Evolutionary conservation across 2,888 invertebrate species (phyloP).

Genomic region (Polyommatus icarus): DNA sequence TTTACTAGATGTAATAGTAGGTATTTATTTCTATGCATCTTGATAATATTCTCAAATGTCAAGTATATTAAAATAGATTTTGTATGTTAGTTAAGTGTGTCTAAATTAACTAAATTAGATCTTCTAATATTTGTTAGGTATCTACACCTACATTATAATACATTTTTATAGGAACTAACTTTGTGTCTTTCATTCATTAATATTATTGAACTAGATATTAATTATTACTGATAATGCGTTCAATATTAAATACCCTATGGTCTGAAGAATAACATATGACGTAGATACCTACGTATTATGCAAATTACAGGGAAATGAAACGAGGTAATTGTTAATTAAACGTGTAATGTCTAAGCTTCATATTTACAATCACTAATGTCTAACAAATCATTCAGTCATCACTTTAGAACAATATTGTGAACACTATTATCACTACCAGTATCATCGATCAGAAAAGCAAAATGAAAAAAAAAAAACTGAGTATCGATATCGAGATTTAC

Average conservation of each 20-base stretch:
- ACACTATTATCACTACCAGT: slow-evolving; percentile 78
- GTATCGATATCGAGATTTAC: slow-evolving; percentile 73
- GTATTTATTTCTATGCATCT: neutral
- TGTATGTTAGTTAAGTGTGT: neutral
- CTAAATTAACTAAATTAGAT: neutral
- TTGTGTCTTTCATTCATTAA: neutral
- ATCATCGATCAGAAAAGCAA: slow-evolving; percentile 70
- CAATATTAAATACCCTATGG: neutral
- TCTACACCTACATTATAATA: neutral
- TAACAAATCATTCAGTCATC: slow-evolving; percentile 76
- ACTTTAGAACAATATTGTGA: slow-evolving; percentile 73
- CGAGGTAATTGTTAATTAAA: slow-evolving; percentile 67
- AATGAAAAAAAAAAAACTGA: slow-evolving; percentile 75
- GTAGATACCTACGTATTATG: too few relatives aligned
- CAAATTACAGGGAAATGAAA: slow-evolving; percentile 45
- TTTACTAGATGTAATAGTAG: neutral
- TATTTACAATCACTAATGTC: slow-evolving; percentile 78
- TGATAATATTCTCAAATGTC: neutral
- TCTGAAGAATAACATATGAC: slow-evolving; percentile 27
- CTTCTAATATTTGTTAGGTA: neutral
- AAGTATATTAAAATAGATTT: neutral
- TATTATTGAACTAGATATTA: neutral
- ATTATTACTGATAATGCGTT: neutral
- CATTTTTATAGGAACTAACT: neutral
- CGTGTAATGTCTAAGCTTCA: slow-evolving; percentile 77